Conservation (phyloP, 1,140 invertebrate genomes). For the Saccostrea echinata region DNA sequence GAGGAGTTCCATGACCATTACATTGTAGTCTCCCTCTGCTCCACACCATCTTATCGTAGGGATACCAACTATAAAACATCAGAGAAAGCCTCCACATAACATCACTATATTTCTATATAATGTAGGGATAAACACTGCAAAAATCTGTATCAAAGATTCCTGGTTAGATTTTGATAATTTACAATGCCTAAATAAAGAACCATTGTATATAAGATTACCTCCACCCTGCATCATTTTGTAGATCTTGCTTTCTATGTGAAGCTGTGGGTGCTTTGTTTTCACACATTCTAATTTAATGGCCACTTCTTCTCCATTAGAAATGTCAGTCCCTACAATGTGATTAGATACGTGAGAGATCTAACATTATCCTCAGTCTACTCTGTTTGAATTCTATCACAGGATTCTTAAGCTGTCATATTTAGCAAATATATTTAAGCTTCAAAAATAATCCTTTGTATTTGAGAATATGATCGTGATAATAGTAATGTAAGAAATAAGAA, state of each 20-base stretch:
- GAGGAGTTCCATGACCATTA: constrained; percentile 99
- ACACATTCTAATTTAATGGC: constrained; percentile 99
- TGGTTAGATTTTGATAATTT: too few relatives aligned
- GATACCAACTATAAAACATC: constrained; percentile 90
- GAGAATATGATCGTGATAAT: too few relatives aligned
- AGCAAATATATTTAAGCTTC: too few relatives aligned
- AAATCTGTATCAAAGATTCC: too few relatives aligned
- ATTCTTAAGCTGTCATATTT: too few relatives aligned
- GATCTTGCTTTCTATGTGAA: constrained; percentile 99
- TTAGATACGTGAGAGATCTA: background rate
- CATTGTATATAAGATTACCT: constrained; percentile 84
- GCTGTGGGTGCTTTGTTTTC: constrained; percentile 98
- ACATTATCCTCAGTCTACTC: background rate
- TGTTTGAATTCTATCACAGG: too few relatives aligned
- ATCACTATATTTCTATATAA: too few relatives aligned
- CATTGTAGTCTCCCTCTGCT: constrained; percentile 86
- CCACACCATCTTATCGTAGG: constrained; percentile 98
- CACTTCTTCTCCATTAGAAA: constrained; percentile 98
- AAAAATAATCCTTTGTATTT: too few relatives aligned
- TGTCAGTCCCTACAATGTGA: constrained; percentile 92
- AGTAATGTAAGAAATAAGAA: too few relatives aligned
- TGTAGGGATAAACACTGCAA: too few relatives aligned
- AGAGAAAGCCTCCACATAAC: too few relatives aligned
- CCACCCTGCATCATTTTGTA: constrained; percentile 99
- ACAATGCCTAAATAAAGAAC: too few relatives aligned